Evolutionary conservation across 2,888 invertebrate genomes (phyloP).

Genomic region (Hirudinaria manillensis): DNA sequence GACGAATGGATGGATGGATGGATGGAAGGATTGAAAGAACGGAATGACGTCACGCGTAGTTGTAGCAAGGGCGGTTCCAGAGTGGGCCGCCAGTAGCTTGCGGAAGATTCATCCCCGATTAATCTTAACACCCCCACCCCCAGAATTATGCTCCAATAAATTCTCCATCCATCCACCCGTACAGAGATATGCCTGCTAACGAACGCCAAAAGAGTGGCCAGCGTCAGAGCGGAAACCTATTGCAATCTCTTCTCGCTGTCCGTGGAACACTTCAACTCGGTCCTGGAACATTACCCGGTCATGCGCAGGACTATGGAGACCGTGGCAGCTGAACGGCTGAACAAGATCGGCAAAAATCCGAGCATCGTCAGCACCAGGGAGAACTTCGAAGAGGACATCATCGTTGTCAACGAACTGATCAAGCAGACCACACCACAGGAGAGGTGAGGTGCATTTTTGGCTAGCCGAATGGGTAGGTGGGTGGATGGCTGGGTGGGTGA

Average conservation of each 20-base stretch:
- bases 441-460: slow-evolving; percentile 21
- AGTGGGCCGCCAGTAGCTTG: too few species aligned
- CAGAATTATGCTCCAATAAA: too few species aligned
- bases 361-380: slow-evolving; percentile 52
- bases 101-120: too few species aligned
- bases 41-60: too few species aligned
- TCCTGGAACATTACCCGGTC: slow-evolving; percentile 93
- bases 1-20: too few species aligned
- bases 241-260: slow-evolving; percentile 96
- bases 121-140: too few species aligned
- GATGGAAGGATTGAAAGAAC: too few species aligned
- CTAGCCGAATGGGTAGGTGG: not conserved
- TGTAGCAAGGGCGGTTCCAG: too few species aligned
- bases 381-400: slow-evolving; percentile 53
- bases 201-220: slow-evolving; percentile 90
- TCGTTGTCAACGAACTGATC: slow-evolving; percentile 48
- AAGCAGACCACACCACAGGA: slow-evolving; percentile 40
- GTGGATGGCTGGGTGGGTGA: not conserved
- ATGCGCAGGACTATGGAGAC: slow-evolving; percentile 99
- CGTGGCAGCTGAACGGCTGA: slow-evolving; percentile 92
- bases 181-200: slow-evolving; percentile 90
- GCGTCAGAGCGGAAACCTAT: slow-evolving; percentile 94
- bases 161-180: not conserved
- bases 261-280: slow-evolving; percentile 95
- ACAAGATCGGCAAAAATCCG: slow-evolving; percentile 97